Percentiles rank a stretch among this genome's conserved stretches.
phyloP scores from a whole-genome alignment of 2,113 vertebrate genomes.

The Eclectus roratus region DNA sequence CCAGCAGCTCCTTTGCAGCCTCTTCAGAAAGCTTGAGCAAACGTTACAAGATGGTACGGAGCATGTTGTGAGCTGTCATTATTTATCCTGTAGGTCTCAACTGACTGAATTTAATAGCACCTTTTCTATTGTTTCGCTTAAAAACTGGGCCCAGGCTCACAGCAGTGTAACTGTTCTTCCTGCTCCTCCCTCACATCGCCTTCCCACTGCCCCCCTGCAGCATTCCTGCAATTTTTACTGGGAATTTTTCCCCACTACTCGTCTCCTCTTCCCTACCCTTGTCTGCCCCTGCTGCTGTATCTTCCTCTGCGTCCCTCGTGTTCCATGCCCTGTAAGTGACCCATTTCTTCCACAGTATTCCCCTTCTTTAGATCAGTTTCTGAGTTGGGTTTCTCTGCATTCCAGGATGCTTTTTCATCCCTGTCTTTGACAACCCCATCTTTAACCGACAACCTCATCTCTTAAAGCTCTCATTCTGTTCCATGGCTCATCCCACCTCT shows the following conservation, averaged over 20 bases:
- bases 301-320: too few relatives aligned
- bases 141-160: not conserved
- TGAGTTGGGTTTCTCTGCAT: not conserved
- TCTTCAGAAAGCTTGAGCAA: not conserved
- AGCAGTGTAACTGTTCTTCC: fast-evolving
- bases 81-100: not conserved
- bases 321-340: not conserved
- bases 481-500: not conserved
- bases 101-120: not conserved
- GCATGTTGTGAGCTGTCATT: too few relatives aligned
- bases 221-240: not conserved
- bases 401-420: not conserved
- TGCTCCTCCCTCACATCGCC: not conserved
- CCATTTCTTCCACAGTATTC: fast-evolving
- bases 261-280: not conserved
- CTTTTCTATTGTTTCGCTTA: not conserved
- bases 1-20: not conserved
- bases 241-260: not conserved
- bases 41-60: too few relatives aligned
- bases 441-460: not conserved
- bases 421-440: not conserved
- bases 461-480: not conserved
- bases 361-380: not conserved
- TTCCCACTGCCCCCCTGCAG: not conserved
- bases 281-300: too few relatives aligned